Conservation (phyloP, 2,113 vertebrate genomes). For the Bujurquina vittata region DNA sequence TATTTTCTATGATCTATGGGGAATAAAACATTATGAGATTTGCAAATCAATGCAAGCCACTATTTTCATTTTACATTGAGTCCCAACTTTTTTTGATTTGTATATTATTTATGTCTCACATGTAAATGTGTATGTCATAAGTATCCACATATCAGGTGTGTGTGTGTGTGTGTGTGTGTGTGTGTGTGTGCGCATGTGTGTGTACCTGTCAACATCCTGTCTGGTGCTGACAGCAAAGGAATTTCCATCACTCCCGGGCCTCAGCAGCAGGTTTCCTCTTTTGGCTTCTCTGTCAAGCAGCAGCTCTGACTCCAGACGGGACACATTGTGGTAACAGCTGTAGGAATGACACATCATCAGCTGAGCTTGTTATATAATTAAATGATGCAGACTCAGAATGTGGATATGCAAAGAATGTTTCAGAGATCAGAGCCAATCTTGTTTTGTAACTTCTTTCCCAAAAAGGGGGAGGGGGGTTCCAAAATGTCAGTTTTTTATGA, state of each 20-base stretch:
- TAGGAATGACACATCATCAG: neutral
- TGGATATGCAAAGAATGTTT: neutral
- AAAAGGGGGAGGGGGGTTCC: neutral
- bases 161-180: neutral
- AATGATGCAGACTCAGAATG: neutral
- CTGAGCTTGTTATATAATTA: neutral
- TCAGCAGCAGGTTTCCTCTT: constrained; percentile 84
- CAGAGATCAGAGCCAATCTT: neutral
- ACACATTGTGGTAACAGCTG: constrained; percentile 82
- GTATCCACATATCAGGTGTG: neutral
- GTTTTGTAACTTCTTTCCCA: neutral
- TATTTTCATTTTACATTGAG: neutral
- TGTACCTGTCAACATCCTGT: constrained; percentile 79
- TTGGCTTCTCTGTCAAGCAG: constrained; percentile 78
- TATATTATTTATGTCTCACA: neutral
- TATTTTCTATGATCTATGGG: neutral
- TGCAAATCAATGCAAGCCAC: neutral
- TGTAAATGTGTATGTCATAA: too few species aligned
- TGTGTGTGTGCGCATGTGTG: neutral
- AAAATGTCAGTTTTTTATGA: neutral
- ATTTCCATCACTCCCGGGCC: constrained; percentile 70
- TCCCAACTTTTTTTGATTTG: neutral
- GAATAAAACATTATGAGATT: neutral
- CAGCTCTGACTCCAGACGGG: constrained; percentile 79
- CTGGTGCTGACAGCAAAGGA: constrained; percentile 80